Conservation (phyloP, 2,113 vertebrate genomes). For the Salvelinus alpinus region DNA sequence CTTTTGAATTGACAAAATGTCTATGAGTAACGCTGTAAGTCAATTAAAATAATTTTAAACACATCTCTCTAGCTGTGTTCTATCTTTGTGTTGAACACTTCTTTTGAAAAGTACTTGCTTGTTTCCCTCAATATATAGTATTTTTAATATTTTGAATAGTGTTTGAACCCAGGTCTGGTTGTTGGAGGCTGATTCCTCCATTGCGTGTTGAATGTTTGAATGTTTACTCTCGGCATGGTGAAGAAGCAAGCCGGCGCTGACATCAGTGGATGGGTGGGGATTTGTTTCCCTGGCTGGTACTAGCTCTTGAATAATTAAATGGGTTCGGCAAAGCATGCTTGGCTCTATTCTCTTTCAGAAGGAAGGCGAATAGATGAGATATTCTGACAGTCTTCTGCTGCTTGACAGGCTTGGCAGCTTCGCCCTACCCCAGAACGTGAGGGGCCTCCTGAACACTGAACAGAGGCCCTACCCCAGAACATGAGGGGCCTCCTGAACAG, state of each 20-base stretch:
- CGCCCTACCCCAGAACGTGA: conserved; percentile 40
- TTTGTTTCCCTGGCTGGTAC: conserved; percentile 43
- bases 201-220: conserved; percentile 48
- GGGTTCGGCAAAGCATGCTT: conserved; percentile 22
- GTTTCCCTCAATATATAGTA: too few species aligned
- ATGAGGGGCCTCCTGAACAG: too few species aligned
- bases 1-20: too few species aligned
- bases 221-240: conserved; percentile 47
- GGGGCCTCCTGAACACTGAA: conserved; percentile 9
- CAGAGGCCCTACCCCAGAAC: too few species aligned
- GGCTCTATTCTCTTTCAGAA: conserved; percentile 45
- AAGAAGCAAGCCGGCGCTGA: conserved; percentile 37
- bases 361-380: conserved; percentile 39
- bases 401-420: conserved; percentile 43
- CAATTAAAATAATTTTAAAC: too few species aligned
- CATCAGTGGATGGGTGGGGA: conserved; percentile 55
- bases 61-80: too few species aligned
- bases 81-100: too few species aligned
- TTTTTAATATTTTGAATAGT: too few species aligned
- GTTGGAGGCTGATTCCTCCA: too few species aligned
- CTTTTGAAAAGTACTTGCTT: too few species aligned
- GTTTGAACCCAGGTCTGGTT: too few species aligned
- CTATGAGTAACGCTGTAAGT: too few species aligned
- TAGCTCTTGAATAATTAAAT: conserved; percentile 67
- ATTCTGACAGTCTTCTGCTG: conserved; percentile 45